Conservation (phyloP, 2,797 vertebrate genomes). For the Fistularia tabacaria region DNA sequence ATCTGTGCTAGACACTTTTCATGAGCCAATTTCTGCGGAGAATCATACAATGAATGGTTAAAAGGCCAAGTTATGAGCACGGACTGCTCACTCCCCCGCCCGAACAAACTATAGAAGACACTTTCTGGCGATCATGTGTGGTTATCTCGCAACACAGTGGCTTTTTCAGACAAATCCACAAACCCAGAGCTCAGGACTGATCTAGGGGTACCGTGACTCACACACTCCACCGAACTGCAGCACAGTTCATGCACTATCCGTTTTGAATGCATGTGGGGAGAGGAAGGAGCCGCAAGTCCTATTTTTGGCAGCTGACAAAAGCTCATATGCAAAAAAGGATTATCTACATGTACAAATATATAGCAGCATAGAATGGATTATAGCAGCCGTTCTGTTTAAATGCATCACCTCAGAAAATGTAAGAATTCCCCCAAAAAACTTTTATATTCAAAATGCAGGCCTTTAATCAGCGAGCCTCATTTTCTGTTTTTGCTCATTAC, state of each 20-base stretch:
- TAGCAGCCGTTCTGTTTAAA: constrained; percentile 47
- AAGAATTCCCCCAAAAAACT: constrained; percentile 10
- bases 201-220: constrained; percentile 19
- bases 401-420: constrained; percentile 20
- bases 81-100: no score
- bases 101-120: neutral
- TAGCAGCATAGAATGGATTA: constrained; percentile 61
- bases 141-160: constrained; percentile 12
- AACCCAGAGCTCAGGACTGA: constrained; percentile 13
- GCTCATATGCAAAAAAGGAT: constrained; percentile 50
- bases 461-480: neutral
- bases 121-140: neutral
- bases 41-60: no score
- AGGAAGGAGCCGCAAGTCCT: constrained; percentile 19
- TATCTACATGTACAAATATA: constrained; percentile 64
- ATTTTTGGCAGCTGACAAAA: constrained; percentile 45
- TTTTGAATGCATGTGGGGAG: constrained; percentile 21
- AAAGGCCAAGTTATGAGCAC: no score
- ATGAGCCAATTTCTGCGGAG: no score
- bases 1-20: no score
- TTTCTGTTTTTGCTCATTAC: neutral
- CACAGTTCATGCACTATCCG: constrained; percentile 27
- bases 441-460: constrained; percentile 10
- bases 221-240: constrained; percentile 15
- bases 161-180: constrained; percentile 22